Evolutionary conservation across 35 echinoderm and acorn worm genomes (phyloP).

Genomic region (Acanthaster planci): DNA sequence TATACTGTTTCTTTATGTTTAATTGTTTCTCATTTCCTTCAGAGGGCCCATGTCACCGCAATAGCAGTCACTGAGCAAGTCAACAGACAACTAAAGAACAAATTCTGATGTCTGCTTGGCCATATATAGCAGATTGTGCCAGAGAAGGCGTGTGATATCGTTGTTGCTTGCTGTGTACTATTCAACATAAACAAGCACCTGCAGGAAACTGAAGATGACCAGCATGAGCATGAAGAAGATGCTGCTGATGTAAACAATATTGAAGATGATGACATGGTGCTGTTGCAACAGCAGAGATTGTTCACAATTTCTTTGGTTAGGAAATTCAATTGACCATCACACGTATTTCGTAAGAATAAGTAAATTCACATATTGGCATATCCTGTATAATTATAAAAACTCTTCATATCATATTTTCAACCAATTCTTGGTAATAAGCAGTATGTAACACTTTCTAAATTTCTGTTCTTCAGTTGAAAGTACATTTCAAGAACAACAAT

Average conservation of each 20-base stretch:
- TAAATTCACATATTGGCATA: too few relatives aligned
- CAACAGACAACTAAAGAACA: constrained; percentile 47
- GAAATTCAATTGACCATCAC: not conserved
- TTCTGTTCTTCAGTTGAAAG: not conserved
- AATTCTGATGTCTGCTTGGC: constrained; percentile 34
- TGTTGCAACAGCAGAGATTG: not conserved
- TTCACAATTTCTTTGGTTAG: constrained; percentile 13
- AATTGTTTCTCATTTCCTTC: not conserved
- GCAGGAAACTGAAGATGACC: constrained; percentile 5
- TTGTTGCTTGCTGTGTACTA: constrained; percentile 36
- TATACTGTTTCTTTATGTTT: too few relatives aligned
- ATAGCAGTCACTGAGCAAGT: constrained; percentile 40
- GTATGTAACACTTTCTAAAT: too few relatives aligned
- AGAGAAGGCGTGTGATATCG: constrained; percentile 44
- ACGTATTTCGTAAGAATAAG: too few relatives aligned
- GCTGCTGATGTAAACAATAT: not conserved
- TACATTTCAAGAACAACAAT: not conserved
- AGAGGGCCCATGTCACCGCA: constrained; percentile 16
- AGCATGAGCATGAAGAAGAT: not conserved
- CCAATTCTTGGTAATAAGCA: too few relatives aligned
- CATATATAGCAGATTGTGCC: constrained; percentile 13
- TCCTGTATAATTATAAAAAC: too few relatives aligned
- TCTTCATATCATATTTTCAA: too few relatives aligned
- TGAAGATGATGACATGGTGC: not conserved
- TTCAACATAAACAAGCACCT: constrained; percentile 43